A percentile compares a stretch with the other conserved stretches of the same genome.
Conservation (phyloP, 2,888 invertebrate genomes). For the Arenicola marina region DNA sequence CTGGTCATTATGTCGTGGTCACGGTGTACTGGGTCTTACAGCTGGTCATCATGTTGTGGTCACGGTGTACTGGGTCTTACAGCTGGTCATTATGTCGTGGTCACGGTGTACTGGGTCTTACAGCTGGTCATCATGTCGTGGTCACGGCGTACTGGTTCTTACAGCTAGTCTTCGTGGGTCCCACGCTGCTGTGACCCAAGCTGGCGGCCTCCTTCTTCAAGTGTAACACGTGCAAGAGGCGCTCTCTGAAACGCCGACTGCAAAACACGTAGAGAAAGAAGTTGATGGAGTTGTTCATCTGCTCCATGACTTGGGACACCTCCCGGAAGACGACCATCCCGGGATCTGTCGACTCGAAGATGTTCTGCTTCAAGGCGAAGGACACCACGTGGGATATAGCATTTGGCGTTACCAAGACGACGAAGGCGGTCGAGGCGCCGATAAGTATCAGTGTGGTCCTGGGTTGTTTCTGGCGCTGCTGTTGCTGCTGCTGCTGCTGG, state of each 20-base stretch:
- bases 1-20: too few species aligned
- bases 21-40: too few species aligned
- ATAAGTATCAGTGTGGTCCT: constrained; percentile 40
- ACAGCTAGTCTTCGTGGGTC: too few species aligned
- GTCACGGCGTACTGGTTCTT: too few species aligned
- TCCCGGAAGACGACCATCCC: constrained; percentile 36
- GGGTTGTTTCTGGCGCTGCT: not conserved
- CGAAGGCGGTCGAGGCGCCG: constrained; percentile 36
- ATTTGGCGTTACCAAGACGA: constrained; percentile 38
- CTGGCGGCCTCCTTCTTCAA: too few species aligned
- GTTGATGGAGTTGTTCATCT: constrained; percentile 44
- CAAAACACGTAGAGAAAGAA: constrained; percentile 44
- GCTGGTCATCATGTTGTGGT: too few species aligned
- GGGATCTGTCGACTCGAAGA: constrained; percentile 31
- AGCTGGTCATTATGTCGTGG: too few species aligned
- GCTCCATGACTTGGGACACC: constrained; percentile 41
- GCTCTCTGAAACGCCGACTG: constrained; percentile 34
- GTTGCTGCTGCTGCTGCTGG: not conserved
- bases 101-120: too few species aligned
- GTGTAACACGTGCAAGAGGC: constrained; percentile 24
- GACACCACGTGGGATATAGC: constrained; percentile 35
- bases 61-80: too few species aligned
- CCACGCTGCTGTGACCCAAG: too few species aligned
- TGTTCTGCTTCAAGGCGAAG: constrained; percentile 29
- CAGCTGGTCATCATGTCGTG: too few species aligned